A percentile compares a stretch with the other conserved stretches of the same genome.
phyloP scores from a whole-genome alignment of 1,140 invertebrate species.

The Thereuonema tuberculata region DNA sequence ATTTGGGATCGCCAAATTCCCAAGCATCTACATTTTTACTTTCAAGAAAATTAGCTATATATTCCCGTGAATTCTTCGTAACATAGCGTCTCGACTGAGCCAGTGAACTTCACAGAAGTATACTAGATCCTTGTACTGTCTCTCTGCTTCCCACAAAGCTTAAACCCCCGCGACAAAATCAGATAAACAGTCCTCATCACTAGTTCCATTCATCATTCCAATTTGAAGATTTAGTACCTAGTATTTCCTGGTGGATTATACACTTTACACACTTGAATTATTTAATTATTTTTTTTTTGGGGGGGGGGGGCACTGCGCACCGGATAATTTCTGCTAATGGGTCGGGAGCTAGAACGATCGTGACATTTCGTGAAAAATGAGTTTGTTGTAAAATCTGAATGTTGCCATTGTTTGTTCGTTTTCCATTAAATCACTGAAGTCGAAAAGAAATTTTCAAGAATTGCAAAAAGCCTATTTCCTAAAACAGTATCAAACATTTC shows the following conservation, averaged over 20 bases:
- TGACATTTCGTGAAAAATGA: too few relatives aligned
- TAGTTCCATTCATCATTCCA: neutral
- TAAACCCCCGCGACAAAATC: conserved; percentile 10
- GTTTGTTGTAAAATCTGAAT: too few relatives aligned
- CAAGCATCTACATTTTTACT: neutral
- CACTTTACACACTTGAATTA: too few relatives aligned
- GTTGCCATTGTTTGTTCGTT: too few relatives aligned
- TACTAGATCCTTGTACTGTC: conserved; percentile 8
- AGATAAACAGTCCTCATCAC: conserved; percentile 8
- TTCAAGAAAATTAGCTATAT: neutral
- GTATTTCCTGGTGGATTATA: conserved; percentile 9
- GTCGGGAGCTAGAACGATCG: too few relatives aligned
- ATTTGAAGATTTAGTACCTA: conserved; percentile 7
- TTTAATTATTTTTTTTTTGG: too few relatives aligned
- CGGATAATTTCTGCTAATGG: too few relatives aligned
- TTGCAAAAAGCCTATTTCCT: too few relatives aligned
- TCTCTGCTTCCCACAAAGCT: conserved; percentile 9
- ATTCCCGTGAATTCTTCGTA: neutral
- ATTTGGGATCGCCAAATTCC: neutral
- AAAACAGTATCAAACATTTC: too few relatives aligned
- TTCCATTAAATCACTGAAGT: too few relatives aligned
- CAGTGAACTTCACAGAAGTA: conserved; percentile 8
- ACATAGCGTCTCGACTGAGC: neutral
- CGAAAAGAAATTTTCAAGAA: too few relatives aligned
- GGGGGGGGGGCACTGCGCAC: too few relatives aligned